Conservation (phyloP, 2,797 vertebrate species). For the Trichosurus vulpecula region DNA sequence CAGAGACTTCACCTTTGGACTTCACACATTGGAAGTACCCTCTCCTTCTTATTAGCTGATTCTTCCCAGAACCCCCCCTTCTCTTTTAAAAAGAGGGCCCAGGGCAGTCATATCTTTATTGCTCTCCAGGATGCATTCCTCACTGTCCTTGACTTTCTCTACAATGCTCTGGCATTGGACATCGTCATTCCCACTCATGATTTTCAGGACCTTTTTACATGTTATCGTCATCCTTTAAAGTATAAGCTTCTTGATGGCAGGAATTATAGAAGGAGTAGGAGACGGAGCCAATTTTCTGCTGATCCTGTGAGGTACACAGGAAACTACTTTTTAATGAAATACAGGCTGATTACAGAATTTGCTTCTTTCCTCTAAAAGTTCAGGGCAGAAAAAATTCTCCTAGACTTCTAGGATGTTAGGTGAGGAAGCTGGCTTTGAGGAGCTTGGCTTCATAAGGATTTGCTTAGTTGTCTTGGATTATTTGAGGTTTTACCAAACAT, state of each 20-base stretch:
- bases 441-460: not conserved
- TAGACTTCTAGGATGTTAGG: not conserved
- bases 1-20: not conserved
- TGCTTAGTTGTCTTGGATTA: not conserved
- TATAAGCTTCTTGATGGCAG: not conserved
- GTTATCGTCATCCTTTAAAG: not conserved
- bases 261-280: not conserved
- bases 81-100: not conserved
- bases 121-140: not conserved
- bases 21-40: not conserved
- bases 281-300: not conserved
- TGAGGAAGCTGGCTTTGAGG: not conserved
- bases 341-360: constrained; percentile 14
- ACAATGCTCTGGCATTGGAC: not conserved
- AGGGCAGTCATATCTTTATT: not conserved
- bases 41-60: not conserved
- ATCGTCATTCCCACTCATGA: not conserved
- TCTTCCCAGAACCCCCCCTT: not conserved
- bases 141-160: not conserved
- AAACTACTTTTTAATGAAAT: not conserved
- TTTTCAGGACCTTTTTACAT: not conserved
- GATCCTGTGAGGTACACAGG: not conserved
- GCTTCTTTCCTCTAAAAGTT: not conserved
- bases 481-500: not conserved
- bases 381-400: not conserved